Percentiles rank a stretch among this genome's conserved stretches.
Evolutionary conservation across 2,888 invertebrate genomes (phyloP).

Genomic region (Stenolophus ochropezus): DNA sequence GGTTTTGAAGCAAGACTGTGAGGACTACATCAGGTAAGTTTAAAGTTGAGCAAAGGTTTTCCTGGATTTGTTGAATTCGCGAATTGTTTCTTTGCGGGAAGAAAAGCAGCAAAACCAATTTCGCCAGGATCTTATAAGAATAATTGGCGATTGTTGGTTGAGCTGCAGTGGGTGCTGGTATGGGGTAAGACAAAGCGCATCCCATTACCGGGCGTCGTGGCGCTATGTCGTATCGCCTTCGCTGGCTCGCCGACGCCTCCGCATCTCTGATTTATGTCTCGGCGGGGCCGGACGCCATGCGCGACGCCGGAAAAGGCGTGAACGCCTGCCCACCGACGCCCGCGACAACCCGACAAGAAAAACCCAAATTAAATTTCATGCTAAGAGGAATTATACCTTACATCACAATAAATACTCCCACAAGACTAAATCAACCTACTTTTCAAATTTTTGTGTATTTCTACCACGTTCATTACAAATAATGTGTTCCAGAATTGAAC

Average conservation of each 20-base stretch:
- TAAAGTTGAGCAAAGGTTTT: too few relatives aligned
- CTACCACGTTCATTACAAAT: not conserved
- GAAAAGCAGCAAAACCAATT: not conserved
- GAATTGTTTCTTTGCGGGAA: not conserved
- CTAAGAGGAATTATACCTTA: constrained; percentile 13
- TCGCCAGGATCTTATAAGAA: not conserved
- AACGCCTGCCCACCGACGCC: constrained; percentile 27
- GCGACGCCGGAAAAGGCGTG: constrained; percentile 37
- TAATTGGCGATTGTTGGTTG: constrained; percentile 17
- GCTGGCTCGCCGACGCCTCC: not conserved
- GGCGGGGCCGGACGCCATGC: constrained; percentile 28
- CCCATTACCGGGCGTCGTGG: constrained; percentile 39
- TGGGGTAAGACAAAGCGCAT: constrained; percentile 39
- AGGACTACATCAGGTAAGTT: too few relatives aligned
- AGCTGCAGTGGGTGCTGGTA: not conserved
- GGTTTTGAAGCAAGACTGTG: too few relatives aligned
- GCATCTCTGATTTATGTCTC: constrained; percentile 43
- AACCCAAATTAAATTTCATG: constrained; percentile 43
- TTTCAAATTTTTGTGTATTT: not conserved
- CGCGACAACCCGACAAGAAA: constrained; percentile 31
- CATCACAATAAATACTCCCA: not conserved
- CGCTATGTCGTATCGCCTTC: not conserved
- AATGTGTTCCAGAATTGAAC: not conserved
- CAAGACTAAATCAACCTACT: not conserved
- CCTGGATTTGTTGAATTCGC: too few relatives aligned